Evolutionary conservation across 2,888 invertebrate species (phyloP), one percentile per base, ranked within the genome.

Genomic region (Apamea crenata): DNA sequence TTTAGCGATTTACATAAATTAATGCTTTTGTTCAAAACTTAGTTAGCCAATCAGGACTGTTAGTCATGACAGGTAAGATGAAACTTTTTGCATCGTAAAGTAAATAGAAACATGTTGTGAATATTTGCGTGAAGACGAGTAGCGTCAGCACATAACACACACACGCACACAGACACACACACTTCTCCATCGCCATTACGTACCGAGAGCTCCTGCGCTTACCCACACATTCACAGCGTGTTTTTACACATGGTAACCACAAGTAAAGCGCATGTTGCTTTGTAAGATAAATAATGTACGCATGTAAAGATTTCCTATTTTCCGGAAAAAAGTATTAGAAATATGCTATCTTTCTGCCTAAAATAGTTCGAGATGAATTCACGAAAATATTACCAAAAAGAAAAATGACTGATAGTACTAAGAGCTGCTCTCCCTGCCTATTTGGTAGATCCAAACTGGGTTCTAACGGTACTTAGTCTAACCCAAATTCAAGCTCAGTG

Each of bases 401-500:
- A 82, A 77, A 80, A 82, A 76, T 80, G 0, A 18, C 50, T 59
- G 66, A 67, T 77, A 29, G 82, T 59, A 67, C 40, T 44, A 40
- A 67, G 40, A 14, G 59, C 66, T 21, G 65, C 21, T 32, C 21
- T 36, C 36, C 21, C 16, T 44, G 25, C n/a, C 32, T 32, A 59
- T 47, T 67, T 76, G 44, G 40, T 59, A 77, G 32, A 50, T 44
- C 50, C 25, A 53, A 63, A 16, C 63, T 74, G 44, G 29, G 36
- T 47, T 56, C 56, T 47, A 40, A 44, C n/a, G 66, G 59, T 44
- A 78, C 59, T 78, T 83, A 83, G 69, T 70, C 18, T 50, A 67
- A 56, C 76, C 85, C 32, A 78, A 82, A 85, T 70, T 69, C 69
- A 66, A 72, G 71, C 32, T 56, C 53, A 50, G 44, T 44, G 29